Conservation (phyloP, 2,797 vertebrate species). For the Knipowitschia caucasica region DNA sequence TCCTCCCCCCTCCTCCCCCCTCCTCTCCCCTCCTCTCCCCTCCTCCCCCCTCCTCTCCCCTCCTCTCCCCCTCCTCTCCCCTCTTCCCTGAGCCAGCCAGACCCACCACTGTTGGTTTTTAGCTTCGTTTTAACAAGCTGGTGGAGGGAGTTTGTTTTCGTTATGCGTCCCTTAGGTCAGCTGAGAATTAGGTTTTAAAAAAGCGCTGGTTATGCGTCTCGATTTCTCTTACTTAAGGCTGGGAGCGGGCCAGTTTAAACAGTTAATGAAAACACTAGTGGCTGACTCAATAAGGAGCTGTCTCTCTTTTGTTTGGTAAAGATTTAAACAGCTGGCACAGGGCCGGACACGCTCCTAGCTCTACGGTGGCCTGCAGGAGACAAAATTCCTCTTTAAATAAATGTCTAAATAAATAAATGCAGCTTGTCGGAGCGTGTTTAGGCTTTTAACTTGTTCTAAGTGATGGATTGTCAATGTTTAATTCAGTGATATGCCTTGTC, state of each 20-base stretch:
- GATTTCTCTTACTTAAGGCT: constrained; percentile 41
- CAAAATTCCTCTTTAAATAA: constrained; percentile 21
- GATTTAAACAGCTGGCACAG: constrained; percentile 60
- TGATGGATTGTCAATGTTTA: constrained; percentile 17
- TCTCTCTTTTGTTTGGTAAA: constrained; percentile 55
- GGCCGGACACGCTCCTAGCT: constrained; percentile 46
- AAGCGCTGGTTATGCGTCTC: constrained; percentile 34
- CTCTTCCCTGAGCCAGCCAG: constrained; percentile 7
- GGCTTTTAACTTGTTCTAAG: constrained; percentile 27
- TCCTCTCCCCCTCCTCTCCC: constrained; percentile 4
- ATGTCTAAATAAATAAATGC: too few relatives aligned
- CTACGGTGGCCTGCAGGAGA: constrained; percentile 43
- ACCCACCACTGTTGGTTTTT: constrained; percentile 15
- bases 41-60: constrained; percentile 6
- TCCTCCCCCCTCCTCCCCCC: neutral
- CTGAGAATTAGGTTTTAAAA: constrained; percentile 33
- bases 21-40: neutral
- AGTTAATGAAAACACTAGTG: constrained; percentile 52
- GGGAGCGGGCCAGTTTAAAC: constrained; percentile 39
- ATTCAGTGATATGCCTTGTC: constrained; percentile 10
- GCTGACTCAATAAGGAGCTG: constrained; percentile 53
- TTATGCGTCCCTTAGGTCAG: constrained; percentile 44
- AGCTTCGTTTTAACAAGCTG: constrained; percentile 10
- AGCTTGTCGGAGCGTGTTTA: constrained; percentile 28
- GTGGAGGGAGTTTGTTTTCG: constrained; percentile 39